Percentiles rank a stretch among this genome's conserved stretches.
These are phyloP conservation scores for Rhynchotus rufescens DNA, from an alignment of 2,797 vertebrate species.

Conservation along the genomic window DNA sequence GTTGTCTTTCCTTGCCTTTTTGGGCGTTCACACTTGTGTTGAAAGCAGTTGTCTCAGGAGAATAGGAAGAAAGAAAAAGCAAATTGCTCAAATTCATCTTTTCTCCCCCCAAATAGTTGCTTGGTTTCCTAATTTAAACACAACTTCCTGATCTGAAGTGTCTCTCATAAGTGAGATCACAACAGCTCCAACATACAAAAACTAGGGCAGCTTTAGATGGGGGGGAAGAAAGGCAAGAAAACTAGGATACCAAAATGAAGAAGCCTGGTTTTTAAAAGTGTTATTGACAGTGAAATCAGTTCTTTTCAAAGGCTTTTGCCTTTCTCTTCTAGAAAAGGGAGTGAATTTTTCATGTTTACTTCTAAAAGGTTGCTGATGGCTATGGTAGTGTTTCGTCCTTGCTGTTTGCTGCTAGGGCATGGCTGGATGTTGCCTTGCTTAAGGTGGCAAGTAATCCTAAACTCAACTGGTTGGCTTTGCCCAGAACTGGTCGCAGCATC, in stretches of 20 bases:
- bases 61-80: background rate
- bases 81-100: background rate
- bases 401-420: background rate
- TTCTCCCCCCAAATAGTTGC: background rate
- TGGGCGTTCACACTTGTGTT: background rate
- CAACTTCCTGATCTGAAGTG: background rate
- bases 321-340: background rate
- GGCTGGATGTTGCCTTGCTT: background rate
- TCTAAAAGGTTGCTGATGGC: background rate
- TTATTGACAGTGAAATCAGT: background rate
- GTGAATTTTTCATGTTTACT: background rate
- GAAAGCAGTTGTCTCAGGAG: background rate
- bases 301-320: background rate
- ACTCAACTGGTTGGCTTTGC: background rate
- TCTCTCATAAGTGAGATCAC: background rate
- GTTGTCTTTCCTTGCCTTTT: background rate
- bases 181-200: background rate
- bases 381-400: background rate
- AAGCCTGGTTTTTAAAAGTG: background rate
- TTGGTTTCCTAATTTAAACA: background rate
- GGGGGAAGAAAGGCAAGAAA: background rate
- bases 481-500: rapidly evolving
- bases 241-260: background rate
- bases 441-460: rapidly evolving
- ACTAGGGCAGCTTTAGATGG: background rate